phyloP scores from a whole-genome alignment of 92 coral and sea anemone genomes.

The Montipora capitata region DNA sequence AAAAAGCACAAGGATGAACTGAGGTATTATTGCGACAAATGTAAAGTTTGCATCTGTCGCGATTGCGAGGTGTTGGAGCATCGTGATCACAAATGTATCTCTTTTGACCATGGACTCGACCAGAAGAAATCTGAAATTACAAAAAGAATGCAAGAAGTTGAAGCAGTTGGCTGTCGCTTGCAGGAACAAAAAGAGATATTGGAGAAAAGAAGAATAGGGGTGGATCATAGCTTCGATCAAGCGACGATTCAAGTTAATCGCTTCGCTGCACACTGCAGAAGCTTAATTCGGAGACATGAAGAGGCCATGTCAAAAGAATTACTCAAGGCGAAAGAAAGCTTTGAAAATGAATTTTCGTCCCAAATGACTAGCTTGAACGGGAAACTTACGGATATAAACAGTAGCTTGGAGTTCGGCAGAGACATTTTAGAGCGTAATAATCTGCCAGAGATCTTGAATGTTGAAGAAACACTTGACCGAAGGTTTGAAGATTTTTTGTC shows the following conservation, averaged over 20 bases:
- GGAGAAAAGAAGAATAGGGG: not conserved
- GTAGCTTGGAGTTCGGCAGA: not conserved
- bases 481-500: slow-evolving; percentile 5
- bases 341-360: not conserved
- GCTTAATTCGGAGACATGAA: slow-evolving; percentile 12
- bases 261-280: not conserved
- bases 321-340: not conserved
- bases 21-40: slow-evolving; percentile 43
- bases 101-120: slow-evolving; percentile 20
- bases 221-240: slow-evolving; percentile 7
- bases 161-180: not conserved
- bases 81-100: slow-evolving; percentile 13
- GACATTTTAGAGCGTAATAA: not conserved
- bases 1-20: slow-evolving; percentile 48
- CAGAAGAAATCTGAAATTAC: slow-evolving; percentile 7
- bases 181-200: not conserved
- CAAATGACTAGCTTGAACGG: not conserved
- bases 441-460: slow-evolving; percentile 27
- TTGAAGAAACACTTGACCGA: not conserved
- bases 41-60: slow-evolving; percentile 56
- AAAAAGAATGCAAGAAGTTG: not conserved
- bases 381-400: slow-evolving; percentile 6
- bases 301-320: not conserved
- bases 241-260: not conserved
- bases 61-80: slow-evolving; percentile 64